Evolutionary conservation across 1,140 invertebrate genomes (phyloP), one percentile per base, ranked within the genome.

Genomic region (Rhopalosiphum maidis): DNA sequence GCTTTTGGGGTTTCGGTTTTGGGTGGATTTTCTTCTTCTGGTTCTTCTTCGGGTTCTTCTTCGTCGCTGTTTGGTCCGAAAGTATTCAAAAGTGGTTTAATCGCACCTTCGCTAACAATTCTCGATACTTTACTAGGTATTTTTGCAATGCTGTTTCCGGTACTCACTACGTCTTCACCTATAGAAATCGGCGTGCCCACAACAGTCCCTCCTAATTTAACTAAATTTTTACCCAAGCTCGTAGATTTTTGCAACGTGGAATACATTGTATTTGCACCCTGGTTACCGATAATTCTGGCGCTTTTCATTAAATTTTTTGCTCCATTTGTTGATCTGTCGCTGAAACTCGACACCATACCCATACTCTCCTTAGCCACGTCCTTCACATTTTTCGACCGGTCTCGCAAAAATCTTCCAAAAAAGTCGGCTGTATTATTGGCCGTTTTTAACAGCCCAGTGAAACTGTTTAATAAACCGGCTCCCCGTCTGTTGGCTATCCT

Each of bases 331-430:
- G 60, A 5, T n/a, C 15, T 77, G 30, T 77, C 4, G 5, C 60
- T 0, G 15, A 77, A n/a, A n/a, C 30, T 6, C 4, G 30, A n/a
- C n/a, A 7, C 15, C 30, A 77, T 0, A 5, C 4, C 0, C 1
- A 77, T 1, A 77, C 30, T 77, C 0, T 77, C 4, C 11, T 18
- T 35, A 35, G 60, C 60, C 30, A 77, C 15, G 0, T n/a, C 30
- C 4, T n/a, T 77, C 15, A n/a, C 60, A 6, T 21, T 21, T 0
- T 35, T 77, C 7, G 60, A 1, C n/a, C 15, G 30, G 1, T 18
- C 30, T 18, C 4, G 30, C n/a, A 77, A 18, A 4, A 77, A 77
- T 4, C n/a, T 77, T 77, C 60, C 60, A 77, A 77, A 77, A n/a
- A n/a, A 18, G 60, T 77, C 15, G 60, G n/a, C 15, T 35, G 11